phyloP scores from a whole-genome alignment of 2,113 vertebrate genomes.

The Chamaea fasciata region DNA sequence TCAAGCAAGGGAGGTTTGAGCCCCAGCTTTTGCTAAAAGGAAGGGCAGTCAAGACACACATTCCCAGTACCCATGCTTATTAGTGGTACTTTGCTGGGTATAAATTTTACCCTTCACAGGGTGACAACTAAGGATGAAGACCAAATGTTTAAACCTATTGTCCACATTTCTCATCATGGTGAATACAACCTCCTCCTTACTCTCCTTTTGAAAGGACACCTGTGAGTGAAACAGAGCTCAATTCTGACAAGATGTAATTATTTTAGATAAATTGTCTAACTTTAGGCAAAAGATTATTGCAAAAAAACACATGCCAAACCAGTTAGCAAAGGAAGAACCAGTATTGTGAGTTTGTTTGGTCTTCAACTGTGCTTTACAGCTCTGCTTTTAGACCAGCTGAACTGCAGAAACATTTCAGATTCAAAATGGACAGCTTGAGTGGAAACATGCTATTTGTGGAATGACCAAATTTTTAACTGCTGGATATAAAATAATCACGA shows the following conservation, averaged over 20 bases:
- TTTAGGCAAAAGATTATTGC: background rate
- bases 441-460: background rate
- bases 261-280: background rate
- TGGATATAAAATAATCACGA: background rate
- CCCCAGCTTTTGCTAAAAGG: background rate
- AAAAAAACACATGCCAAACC: background rate
- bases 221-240: background rate
- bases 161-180: background rate
- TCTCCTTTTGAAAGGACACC: background rate
- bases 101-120: background rate
- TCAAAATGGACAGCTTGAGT: background rate
- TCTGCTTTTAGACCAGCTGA: background rate
- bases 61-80: background rate
- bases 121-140: background rate
- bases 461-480: background rate
- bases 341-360: background rate
- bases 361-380: background rate
- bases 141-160: background rate
- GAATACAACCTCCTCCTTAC: background rate
- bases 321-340: background rate
- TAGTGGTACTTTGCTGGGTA: background rate
- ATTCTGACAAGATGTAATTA: conserved; percentile 3
- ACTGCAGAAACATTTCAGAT: background rate
- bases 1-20: background rate
- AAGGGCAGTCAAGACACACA: background rate